Base-by-base conservation (phyloP, 2,797 vertebrate species). In the Valencia hispanica region DNA sequence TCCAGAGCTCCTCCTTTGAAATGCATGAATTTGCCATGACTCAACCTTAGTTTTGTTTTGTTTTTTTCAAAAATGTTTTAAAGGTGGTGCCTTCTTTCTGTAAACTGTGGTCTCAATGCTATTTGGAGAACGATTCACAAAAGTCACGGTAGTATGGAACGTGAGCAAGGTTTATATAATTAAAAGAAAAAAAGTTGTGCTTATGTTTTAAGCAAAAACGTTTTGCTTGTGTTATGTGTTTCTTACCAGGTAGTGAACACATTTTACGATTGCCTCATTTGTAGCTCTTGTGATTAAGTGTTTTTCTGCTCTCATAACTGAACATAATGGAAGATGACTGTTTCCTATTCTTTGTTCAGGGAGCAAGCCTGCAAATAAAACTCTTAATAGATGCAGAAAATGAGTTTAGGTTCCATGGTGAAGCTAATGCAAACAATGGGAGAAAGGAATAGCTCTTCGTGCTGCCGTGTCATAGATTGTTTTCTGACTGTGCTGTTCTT, bases 1-100 rank as follows among this genome's bases (percentile, higher is more conserved):
- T 79, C 74, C 20, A 11, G 34, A 61, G 73, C 83, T 47, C 87
- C 85, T 88, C 77, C 89, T 81, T 77, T 65, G 36, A 82, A 65
- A 57, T 34, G 0, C 89, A 87, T 88, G 88, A 88, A 88, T 92
- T 92, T 85, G 83, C 87, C 78, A 81, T 88, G 84, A 91, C 86
- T 90, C 84, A 79, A 86, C 79, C 73, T 68, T 34, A 75, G 22
- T 18, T 36, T 63, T 34, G 7, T 72, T 74, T 79, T 79, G 79
- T 63, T 74, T 78, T 79, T 80, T 86, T 14, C 0, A 1, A 9
- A 22, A 43, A 87, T 90, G n/a, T 92, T 76, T 79, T 73, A 79
- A 50, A 80, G 78, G 84, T 79, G 77, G 80, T 79, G 84, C 70
- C 71, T 36, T 68, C 71, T 75, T 83, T 53, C 73, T 36, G 69